Percentiles rank a stretch among this genome's conserved stretches.
These are phyloP conservation scores for Himalopsyche kuldschensis DNA, from an alignment of 2,888 invertebrate genomes.

Conservation along the genomic window DNA sequence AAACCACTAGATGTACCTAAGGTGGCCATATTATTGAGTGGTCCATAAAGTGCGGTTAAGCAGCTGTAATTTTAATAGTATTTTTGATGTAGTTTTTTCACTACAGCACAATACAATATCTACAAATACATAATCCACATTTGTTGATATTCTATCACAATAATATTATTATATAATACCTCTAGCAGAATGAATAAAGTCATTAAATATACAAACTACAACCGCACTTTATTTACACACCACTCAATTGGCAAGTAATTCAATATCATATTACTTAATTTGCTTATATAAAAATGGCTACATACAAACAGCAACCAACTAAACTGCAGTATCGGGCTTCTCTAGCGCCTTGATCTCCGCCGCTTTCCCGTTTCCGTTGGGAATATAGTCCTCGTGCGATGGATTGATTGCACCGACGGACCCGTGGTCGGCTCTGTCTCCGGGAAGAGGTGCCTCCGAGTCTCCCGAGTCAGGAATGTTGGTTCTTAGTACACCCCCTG, in stretches of 20 bases:
- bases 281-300: background rate
- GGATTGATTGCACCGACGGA: constrained; percentile 62
- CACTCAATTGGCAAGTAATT: background rate
- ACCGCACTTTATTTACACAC: background rate
- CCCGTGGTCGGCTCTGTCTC: constrained; percentile 59
- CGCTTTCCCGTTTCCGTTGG: constrained; percentile 57
- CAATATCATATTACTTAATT: background rate
- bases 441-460: constrained; percentile 64
- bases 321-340: constrained; percentile 59
- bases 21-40: background rate
- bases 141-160: background rate
- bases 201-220: background rate
- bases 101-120: background rate
- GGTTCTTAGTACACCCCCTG: constrained; percentile 64
- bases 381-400: constrained; percentile 61
- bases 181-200: background rate
- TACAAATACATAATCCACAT: background rate
- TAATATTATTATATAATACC: background rate
- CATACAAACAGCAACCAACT: constrained; percentile 39
- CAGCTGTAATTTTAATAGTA: background rate
- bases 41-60: background rate
- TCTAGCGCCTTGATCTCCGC: constrained; percentile 49
- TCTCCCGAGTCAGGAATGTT: constrained; percentile 66
- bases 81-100: background rate
- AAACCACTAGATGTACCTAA: background rate